A percentile compares a stretch with the other conserved stretches of the same genome.
Conservation (phyloP, 2,797 vertebrate genomes). For the Loris lydekkerianus region DNA sequence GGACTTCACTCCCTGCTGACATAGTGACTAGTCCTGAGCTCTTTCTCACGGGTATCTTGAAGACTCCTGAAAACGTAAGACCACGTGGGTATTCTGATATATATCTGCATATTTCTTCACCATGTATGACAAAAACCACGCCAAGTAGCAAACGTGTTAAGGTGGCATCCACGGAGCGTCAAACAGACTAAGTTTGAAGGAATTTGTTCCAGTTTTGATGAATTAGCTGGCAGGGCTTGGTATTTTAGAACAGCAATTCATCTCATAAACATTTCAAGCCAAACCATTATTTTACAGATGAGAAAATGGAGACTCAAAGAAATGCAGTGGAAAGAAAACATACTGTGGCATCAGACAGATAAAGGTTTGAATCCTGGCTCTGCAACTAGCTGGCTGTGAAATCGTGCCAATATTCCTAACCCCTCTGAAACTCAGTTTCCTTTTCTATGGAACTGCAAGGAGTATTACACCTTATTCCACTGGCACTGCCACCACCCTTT, state of each 20-base stretch:
- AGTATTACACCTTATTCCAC: neutral
- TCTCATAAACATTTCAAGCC: neutral
- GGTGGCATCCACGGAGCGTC: neutral
- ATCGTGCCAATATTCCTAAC: neutral
- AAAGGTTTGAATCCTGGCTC: neutral
- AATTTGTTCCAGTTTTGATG: neutral
- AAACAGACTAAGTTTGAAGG: neutral
- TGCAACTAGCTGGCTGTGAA: neutral
- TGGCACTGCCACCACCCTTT: neutral
- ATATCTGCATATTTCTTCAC: neutral
- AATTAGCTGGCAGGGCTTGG: neutral
- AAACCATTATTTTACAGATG: conserved; percentile 4
- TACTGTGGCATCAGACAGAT: neutral
- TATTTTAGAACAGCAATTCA: neutral
- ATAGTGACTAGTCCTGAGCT: accelerated
- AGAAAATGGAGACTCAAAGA: conserved; percentile 41
- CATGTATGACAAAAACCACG: neutral
- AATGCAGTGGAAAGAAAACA: neutral
- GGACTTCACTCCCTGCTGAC: neutral
- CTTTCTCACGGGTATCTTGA: conserved; percentile 5
- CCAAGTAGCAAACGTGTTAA: neutral
- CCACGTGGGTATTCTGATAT: neutral
- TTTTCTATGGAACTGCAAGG: neutral
- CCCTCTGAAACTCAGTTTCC: neutral
- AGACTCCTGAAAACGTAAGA: neutral